Evolutionary conservation across 2,113 vertebrate genomes (phyloP).

Genomic region (Potamarius usumacintae): DNA sequence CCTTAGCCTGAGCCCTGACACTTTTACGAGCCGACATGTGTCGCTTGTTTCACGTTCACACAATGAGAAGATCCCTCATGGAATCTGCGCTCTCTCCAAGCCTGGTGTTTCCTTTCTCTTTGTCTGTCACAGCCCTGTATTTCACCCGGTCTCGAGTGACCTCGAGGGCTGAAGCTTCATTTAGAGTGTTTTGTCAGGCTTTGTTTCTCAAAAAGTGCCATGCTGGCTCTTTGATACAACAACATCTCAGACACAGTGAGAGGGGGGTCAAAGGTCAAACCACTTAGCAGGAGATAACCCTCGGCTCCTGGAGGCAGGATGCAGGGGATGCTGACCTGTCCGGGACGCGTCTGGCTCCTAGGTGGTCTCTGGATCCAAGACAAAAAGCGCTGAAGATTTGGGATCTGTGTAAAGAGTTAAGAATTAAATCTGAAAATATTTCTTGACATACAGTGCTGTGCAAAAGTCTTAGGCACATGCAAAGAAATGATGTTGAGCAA

Average conservation of each 20-base stretch:
- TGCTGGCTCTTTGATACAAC: conserved; percentile 55
- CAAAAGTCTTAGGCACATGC: no score
- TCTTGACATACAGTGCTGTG: no score
- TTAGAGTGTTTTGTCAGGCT: conserved; percentile 45
- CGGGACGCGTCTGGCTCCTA: conserved; percentile 57
- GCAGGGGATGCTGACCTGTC: conserved; percentile 62
- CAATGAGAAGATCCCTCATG: conserved; percentile 67
- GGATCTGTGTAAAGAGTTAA: background rate
- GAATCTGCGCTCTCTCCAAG: conserved; percentile 35
- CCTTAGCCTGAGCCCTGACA: conserved; percentile 71
- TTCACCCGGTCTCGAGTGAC: conserved; percentile 43
- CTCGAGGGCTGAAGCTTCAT: conserved; percentile 53
- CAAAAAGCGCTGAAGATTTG: background rate
- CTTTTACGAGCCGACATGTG: conserved; percentile 81
- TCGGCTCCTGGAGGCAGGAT: conserved; percentile 41
- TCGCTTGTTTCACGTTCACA: conserved; percentile 65
- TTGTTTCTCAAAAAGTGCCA: conserved; percentile 56
- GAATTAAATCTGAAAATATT: background rate
- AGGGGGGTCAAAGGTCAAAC: conserved; percentile 69
- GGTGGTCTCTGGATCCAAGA: conserved; percentile 48
- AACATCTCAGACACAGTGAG: conserved; percentile 56
- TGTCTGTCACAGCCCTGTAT: conserved; percentile 26
- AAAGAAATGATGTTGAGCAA: no score
- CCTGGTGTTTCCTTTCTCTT: conserved; percentile 43
- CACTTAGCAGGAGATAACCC: conserved; percentile 59